Percentiles rank a stretch among this genome's conserved stretches.
phyloP scores from a whole-genome alignment of 2,888 invertebrate species.

The Arctia plantaginis region DNA sequence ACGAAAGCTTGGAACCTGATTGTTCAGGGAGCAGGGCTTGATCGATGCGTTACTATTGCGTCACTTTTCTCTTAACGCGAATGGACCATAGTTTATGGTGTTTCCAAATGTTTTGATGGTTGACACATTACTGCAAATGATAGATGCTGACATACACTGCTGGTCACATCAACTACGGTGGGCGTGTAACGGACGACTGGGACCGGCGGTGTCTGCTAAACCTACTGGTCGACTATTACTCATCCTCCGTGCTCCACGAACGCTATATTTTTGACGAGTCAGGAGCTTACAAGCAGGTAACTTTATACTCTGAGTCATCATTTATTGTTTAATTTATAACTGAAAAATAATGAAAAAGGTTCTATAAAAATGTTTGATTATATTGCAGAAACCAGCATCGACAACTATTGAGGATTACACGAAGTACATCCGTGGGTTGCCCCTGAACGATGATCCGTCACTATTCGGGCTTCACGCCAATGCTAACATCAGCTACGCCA shows the following conservation, averaged over 20 bases:
- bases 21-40: too few species aligned
- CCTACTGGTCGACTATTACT: constrained; percentile 92
- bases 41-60: too few species aligned
- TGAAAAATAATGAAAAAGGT: not conserved
- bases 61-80: too few species aligned
- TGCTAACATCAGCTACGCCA: constrained; percentile 93
- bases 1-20: not conserved
- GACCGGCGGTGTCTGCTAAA: constrained; percentile 93
- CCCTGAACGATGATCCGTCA: constrained; percentile 91
- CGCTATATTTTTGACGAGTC: constrained; percentile 88
- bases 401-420: constrained; percentile 87
- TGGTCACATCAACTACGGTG: constrained; percentile 94
- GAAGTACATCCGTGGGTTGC: constrained; percentile 89
- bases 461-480: constrained; percentile 92
- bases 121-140: not conserved
- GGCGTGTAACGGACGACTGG: constrained; percentile 96
- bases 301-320: not conserved
- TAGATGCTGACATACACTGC: constrained; percentile 90
- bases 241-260: constrained; percentile 86
- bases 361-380: not conserved
- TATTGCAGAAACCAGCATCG: constrained; percentile 77
- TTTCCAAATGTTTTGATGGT: not conserved
- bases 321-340: not conserved
- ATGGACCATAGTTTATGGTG: not conserved
- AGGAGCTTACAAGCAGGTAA: constrained; percentile 89